Evolutionary conservation across 2,797 vertebrate species (phyloP).

Genomic region (Hirundo rustica): DNA sequence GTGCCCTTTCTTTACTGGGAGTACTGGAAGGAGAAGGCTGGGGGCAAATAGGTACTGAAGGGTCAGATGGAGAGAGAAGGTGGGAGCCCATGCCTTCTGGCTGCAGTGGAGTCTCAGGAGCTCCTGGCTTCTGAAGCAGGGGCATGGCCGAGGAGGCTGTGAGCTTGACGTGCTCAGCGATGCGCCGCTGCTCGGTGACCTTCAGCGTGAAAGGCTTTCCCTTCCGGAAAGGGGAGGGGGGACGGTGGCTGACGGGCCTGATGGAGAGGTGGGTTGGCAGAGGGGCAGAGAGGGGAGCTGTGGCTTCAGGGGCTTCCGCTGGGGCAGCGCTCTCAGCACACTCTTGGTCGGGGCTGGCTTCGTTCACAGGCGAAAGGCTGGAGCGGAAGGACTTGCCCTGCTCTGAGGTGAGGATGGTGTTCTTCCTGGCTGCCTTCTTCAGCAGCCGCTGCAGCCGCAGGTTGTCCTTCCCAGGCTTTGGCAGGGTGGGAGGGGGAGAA

Average conservation of each 20-base stretch:
- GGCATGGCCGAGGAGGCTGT: neutral
- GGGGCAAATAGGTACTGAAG: conserved; percentile 4
- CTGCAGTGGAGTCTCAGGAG: neutral
- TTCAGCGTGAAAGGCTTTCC: conserved; percentile 60
- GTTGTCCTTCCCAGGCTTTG: conserved; percentile 92
- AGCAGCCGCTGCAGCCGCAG: conserved; percentile 87
- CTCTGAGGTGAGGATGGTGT: conserved; percentile 62
- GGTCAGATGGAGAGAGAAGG: neutral
- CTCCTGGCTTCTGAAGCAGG: neutral
- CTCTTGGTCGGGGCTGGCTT: conserved; percentile 88
- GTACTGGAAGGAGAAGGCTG: conserved; percentile 54
- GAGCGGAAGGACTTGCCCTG: conserved; percentile 82
- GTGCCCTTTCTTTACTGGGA: conserved; percentile 55
- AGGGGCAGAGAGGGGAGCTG: neutral
- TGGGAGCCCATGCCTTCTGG: neutral
- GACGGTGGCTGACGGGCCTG: conserved; percentile 49
- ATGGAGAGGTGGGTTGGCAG: conserved; percentile 67
- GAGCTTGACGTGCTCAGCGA: conserved; percentile 61
- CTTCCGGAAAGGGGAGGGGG: conserved; percentile 74
- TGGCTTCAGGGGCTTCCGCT: neutral
- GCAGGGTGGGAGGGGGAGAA: conserved; percentile 86
- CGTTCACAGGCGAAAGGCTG: conserved; percentile 90
- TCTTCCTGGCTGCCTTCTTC: conserved; percentile 85
- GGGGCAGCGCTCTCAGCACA: neutral
- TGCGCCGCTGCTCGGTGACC: conserved; percentile 63